These are phyloP conservation scores for Acanthopagrus latus DNA, from an alignment of 2,797 vertebrate genomes.

Conservation along the genomic window DNA sequence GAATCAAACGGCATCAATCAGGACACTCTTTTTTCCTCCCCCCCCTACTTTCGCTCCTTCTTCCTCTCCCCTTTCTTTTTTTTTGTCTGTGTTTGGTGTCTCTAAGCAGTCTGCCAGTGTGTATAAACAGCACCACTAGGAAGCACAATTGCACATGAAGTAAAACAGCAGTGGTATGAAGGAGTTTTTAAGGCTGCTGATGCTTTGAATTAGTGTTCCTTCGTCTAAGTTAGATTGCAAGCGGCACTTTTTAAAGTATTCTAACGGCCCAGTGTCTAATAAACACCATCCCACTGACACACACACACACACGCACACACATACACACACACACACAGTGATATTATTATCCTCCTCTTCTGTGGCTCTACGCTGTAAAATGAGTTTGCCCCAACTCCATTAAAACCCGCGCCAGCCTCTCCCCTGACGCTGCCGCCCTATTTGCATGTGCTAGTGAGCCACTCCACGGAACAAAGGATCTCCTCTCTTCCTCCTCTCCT, in stretches of 20 bases:
- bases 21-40: slow-evolving; percentile 54
- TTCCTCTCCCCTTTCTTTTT: slow-evolving; percentile 24
- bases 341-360: slow-evolving; percentile 93
- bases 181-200: slow-evolving; percentile 30
- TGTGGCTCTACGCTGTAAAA: slow-evolving; percentile 96
- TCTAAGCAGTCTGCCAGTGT: slow-evolving; percentile 61
- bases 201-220: slow-evolving; percentile 50
- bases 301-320: slow-evolving; percentile 54
- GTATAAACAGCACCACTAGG: slow-evolving; percentile 58
- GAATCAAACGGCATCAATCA: slow-evolving; percentile 86
- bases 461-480: slow-evolving; percentile 93
- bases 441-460: slow-evolving; percentile 98
- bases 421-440: slow-evolving; percentile 91
- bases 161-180: slow-evolving; percentile 44
- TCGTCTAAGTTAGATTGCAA: slow-evolving; percentile 46
- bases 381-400: slow-evolving; percentile 99
- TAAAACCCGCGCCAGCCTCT: slow-evolving; percentile 97
- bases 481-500: slow-evolving; percentile 85
- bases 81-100: slow-evolving; percentile 62
- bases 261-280: slow-evolving; percentile 30
- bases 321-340: slow-evolving; percentile 62
- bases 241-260: slow-evolving; percentile 40
- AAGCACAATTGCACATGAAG: slow-evolving; percentile 53
- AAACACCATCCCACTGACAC: slow-evolving; percentile 52
- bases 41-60: slow-evolving; percentile 48